phyloP scores from a whole-genome alignment of 2,113 vertebrate species.

The Rostratula benghalensis region DNA sequence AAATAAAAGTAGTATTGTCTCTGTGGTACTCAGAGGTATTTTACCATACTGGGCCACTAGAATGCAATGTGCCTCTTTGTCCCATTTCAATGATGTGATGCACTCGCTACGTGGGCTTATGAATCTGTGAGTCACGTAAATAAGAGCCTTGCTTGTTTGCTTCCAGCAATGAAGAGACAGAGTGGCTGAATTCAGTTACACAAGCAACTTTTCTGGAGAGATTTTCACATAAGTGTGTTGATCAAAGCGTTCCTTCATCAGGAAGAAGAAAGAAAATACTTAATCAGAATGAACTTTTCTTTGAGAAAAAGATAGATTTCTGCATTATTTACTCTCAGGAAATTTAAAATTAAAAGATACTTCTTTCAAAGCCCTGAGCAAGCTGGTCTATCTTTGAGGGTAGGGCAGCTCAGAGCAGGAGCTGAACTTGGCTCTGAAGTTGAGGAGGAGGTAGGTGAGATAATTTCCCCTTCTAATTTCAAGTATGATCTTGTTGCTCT shows the following conservation, averaged over 20 bases:
- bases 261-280: neutral
- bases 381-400: neutral
- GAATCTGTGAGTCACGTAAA: constrained; percentile 19
- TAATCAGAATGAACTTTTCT: neutral
- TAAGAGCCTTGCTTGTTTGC: constrained; percentile 1
- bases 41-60: constrained; percentile 53
- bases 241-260: neutral
- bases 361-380: neutral
- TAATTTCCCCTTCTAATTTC: neutral
- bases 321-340: neutral
- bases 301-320: neutral
- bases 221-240: neutral
- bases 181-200: constrained; percentile 6
- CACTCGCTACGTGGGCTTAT: neutral
- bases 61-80: constrained; percentile 64
- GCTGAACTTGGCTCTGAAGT: neutral
- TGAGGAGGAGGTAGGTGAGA: neutral
- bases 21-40: neutral
- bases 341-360: neutral
- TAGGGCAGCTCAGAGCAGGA: neutral
- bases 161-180: neutral
- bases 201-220: neutral
- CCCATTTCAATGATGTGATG: neutral
- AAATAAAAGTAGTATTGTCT: neutral
- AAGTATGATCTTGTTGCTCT: neutral